These are phyloP conservation scores for Takifugu ocellatus DNA, from an alignment of 2,797 vertebrate genomes.

Conservation along the genomic window DNA sequence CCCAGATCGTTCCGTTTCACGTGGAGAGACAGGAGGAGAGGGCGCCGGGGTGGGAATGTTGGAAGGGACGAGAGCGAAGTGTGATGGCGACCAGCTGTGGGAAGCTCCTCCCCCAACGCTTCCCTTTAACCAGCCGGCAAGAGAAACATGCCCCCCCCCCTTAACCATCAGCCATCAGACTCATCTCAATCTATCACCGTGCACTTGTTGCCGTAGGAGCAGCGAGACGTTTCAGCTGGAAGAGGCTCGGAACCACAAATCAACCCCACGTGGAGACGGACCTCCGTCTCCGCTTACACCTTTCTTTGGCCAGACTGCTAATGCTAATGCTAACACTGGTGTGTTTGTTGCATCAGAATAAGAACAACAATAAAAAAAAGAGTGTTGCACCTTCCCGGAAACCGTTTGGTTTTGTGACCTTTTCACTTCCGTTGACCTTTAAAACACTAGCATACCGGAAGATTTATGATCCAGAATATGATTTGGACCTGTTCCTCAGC, in stretches of 20 bases:
- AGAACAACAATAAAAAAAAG: too few relatives aligned
- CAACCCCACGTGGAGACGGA: slow-evolving; percentile 24
- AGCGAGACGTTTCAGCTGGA: slow-evolving; percentile 21
- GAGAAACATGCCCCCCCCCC: slow-evolving; percentile 40
- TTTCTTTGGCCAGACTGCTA: neutral
- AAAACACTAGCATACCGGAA: too few relatives aligned
- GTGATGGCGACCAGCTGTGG: slow-evolving; percentile 51
- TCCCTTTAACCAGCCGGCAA: slow-evolving; percentile 30
- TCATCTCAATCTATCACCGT: slow-evolving; percentile 30
- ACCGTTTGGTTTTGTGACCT: too few relatives aligned
- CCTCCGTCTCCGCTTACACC: slow-evolving; percentile 14
- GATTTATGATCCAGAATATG: too few relatives aligned
- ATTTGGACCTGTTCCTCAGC: too few relatives aligned
- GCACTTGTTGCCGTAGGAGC: slow-evolving; percentile 44
- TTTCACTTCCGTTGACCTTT: too few relatives aligned
- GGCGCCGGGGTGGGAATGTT: slow-evolving; percentile 1
- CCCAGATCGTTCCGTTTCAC: slow-evolving; percentile 12
- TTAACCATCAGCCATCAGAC: slow-evolving; percentile 38
- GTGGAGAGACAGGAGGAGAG: slow-evolving; percentile 19
- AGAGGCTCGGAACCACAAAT: slow-evolving; percentile 23
- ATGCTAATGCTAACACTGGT: too few relatives aligned
- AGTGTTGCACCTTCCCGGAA: too few relatives aligned
- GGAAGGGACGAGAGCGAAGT: slow-evolving; percentile 2
- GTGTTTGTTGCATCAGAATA: too few relatives aligned
- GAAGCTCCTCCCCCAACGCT: slow-evolving; percentile 32